phyloP scores from a whole-genome alignment of 2,888 invertebrate genomes.

The Lepetodrilus schrolli region DNA sequence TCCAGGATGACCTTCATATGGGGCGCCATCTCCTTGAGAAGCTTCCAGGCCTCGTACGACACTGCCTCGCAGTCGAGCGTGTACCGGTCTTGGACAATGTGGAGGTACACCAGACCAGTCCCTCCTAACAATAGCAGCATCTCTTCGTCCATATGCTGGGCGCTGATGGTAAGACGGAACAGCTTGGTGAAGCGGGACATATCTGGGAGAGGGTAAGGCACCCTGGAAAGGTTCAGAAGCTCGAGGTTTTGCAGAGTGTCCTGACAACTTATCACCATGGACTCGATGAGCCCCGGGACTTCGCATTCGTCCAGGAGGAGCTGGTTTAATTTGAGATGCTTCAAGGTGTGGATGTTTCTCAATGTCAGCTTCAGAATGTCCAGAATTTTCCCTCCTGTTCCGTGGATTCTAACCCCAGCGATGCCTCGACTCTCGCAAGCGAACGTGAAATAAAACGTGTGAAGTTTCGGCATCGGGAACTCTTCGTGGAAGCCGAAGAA shows the following conservation, averaged over 20 bases:
- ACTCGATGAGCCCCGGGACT: slow-evolving; percentile 83
- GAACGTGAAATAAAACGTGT: slow-evolving; percentile 81
- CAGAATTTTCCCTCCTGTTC: slow-evolving; percentile 82
- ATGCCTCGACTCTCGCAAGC: slow-evolving; percentile 77
- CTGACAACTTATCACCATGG: slow-evolving; percentile 80
- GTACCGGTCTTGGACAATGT: slow-evolving; percentile 83
- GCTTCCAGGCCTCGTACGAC: slow-evolving; percentile 76
- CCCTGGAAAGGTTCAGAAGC: slow-evolving; percentile 85
- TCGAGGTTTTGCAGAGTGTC: slow-evolving; percentile 80
- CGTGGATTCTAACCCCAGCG: slow-evolving; percentile 79
- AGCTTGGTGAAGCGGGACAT: slow-evolving; percentile 86
- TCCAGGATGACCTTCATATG: slow-evolving; percentile 82
- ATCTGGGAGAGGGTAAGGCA: slow-evolving; percentile 80
- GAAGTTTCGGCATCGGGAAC: slow-evolving; percentile 63
- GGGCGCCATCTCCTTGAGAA: slow-evolving; percentile 79
- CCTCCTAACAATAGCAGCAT: slow-evolving; percentile 82
- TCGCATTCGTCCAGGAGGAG: slow-evolving; percentile 82
- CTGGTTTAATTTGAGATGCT: slow-evolving; percentile 82
- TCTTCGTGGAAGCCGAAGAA: slow-evolving; percentile 79
- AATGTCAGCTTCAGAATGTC: slow-evolving; percentile 78
- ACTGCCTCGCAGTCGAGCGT: slow-evolving; percentile 66
- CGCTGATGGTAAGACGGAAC: slow-evolving; percentile 78
- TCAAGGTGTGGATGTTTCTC: slow-evolving; percentile 81
- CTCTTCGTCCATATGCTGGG: slow-evolving; percentile 84
- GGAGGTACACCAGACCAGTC: slow-evolving; percentile 80